Evolutionary conservation across 2,113 vertebrate genomes (phyloP).

Genomic region (Cercocebus atys): DNA sequence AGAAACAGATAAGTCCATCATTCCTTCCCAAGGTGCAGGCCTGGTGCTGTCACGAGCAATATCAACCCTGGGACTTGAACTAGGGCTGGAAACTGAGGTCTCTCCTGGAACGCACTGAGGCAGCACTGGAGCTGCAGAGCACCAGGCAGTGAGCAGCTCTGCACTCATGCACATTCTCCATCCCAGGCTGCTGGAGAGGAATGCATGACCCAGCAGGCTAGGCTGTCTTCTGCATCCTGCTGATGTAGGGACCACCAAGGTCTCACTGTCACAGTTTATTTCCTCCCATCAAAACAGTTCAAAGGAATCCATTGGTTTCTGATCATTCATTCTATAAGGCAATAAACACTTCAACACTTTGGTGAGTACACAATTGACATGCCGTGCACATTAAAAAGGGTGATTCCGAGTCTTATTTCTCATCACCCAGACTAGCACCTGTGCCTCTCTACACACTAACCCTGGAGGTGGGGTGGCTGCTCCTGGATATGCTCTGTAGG

Average conservation of each 20-base stretch:
- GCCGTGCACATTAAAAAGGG: not conserved
- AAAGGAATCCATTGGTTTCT: conserved; percentile 10
- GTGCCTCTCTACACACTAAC: accelerated
- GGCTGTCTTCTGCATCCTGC: not conserved
- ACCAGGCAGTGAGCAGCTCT: not conserved
- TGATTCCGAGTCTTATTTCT: not conserved
- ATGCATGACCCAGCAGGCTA: not conserved
- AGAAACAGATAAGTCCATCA: not conserved
- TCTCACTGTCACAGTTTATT: conserved; percentile 39
- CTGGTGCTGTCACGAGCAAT: not conserved
- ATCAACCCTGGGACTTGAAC: not conserved
- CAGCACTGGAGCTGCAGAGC: not conserved
- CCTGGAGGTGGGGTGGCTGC: not conserved
- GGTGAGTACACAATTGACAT: not conserved
- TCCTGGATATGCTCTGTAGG: not conserved
- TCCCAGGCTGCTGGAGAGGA: not conserved
- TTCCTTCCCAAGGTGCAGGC: not conserved
- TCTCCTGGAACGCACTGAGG: not conserved
- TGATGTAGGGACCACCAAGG: conserved; percentile 21
- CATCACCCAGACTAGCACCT: not conserved
- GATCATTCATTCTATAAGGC: not conserved
- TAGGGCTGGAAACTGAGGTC: not conserved
- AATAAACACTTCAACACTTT: not conserved
- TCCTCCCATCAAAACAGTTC: conserved; percentile 27
- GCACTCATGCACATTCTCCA: accelerated